Evolutionary conservation across 2,797 vertebrate species (phyloP), one percentile per base, ranked within the genome.

Genomic region (Enteromius mattozi): DNA sequence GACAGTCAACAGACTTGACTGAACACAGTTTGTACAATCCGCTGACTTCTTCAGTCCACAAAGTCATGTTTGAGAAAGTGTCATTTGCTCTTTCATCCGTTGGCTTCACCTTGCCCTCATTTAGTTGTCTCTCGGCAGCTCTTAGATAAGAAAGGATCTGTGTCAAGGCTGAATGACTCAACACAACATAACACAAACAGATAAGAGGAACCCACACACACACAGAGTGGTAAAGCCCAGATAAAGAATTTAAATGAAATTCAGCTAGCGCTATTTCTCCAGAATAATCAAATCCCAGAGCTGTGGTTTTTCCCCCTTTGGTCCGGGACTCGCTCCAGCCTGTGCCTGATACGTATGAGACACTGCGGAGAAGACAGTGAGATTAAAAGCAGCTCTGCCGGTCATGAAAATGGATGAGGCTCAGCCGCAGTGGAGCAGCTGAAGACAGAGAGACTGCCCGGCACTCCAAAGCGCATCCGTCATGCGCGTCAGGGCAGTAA

Each of bases 321-420:
- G 75, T 61, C 24, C 1, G 17, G 42, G 37, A 78, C 10, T 51
- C 42, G 9, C 42, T 68, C 12, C 17, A 49, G 61, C 47, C 72
- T 47, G 47, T 40, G 72, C 35, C 81, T 70, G 63, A 68, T 61
- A 27, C 7, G 16, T 72, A 24, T 14, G 33, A 61, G 37, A 78
- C 21, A 35, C 37, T 78, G 63, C 1, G 2, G 42, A 71, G 63
- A 78, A 79, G 83, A 79, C 85, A 49, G 84, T 87, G 83, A 88
- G 84, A 89, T 80, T 84, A 89, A 87, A 88, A 91, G 88, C 91
- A 91, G 89, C 89, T 92, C 87, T 86, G 90, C 86, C n/a, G 87
- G 79, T 78, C 83, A 89, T 90, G 91, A 91, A 94, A 91, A 91
- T 91, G 86, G 91, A 91, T 91, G 90, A 90, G 87, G 78, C 69